Base-by-base conservation (phyloP, 2,888 invertebrate genomes). In the Phaedon cochleariae region DNA sequence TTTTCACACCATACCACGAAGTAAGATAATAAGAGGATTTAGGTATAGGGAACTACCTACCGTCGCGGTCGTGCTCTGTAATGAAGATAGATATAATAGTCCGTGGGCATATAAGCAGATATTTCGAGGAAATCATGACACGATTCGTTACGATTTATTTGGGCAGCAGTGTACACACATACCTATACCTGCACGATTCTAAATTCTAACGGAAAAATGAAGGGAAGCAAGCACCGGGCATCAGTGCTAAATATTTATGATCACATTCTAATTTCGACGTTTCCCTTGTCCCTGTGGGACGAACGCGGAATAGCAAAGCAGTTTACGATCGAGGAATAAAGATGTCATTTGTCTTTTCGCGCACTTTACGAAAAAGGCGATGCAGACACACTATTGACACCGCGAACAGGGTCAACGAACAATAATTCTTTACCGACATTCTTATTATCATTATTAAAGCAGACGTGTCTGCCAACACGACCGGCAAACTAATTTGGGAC, bases 401-500 rank as follows among this genome's bases (percentile, higher is more conserved):
- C 41, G n/a, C n/a, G 20, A 45, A 9, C 55, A 55, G 57, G 57
- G 57, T 57, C 57, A 57, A 57, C 57, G 57, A 57, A 57, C 57
- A 57, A n/a, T n/a, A n/a, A 41, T 41, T 41, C 41, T 15, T 41
- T 15, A 41, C 41, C 15, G 41, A 41, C 15, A 41, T 41, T 41
- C 15, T 41, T 41, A 41, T 15, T 15, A n/a, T 15, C 15, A 41
- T 41, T n/a, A n/a, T n/a, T n/a, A n/a, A n/a, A n/a, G 41, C 15
- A 15, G 41, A 15, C 6, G 41, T 41, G 41, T 41, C 15, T 41
- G 15, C 3, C 1, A 15, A 41, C 41, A 15, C n/a, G 15, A 41
- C 41, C 15, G 15, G 6, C 41, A 6, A 15, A 41, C 15, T 5
- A 26, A 3, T 5, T 26, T 3, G 26, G 26, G 7, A 26, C 26